phyloP scores from a whole-genome alignment of 2,113 vertebrate genomes.

The Pleuronectes platessa region DNA sequence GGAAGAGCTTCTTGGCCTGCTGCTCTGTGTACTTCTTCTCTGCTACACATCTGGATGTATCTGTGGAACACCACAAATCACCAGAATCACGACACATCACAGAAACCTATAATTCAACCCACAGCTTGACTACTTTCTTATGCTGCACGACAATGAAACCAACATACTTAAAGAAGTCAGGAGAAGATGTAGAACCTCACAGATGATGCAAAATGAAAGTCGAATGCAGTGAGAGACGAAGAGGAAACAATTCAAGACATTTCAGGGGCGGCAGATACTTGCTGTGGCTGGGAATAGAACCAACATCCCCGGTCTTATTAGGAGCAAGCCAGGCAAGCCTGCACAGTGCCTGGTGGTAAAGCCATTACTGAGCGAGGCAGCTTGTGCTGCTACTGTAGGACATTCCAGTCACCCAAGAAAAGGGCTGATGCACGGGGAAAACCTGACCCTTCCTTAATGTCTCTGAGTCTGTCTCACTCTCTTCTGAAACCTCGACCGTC shows the following conservation, averaged over 20 bases:
- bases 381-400: constrained; percentile 67
- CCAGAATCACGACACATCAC: constrained; percentile 51
- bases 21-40: constrained; percentile 98
- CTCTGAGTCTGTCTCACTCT: constrained; percentile 48
- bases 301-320: constrained; percentile 73
- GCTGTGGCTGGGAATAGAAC: constrained; percentile 78
- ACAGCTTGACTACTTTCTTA: constrained; percentile 53
- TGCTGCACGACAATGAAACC: constrained; percentile 48
- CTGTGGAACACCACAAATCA: constrained; percentile 80
- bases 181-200: constrained; percentile 46
- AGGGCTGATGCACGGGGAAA: constrained; percentile 78
- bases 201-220: constrained; percentile 60
- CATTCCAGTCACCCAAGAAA: constrained; percentile 76
- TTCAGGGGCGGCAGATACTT: constrained; percentile 75
- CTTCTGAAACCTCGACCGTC: constrained; percentile 48
- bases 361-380: constrained; percentile 72
- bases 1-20: constrained; percentile 94
- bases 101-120: constrained; percentile 42
- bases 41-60: constrained; percentile 95
- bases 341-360: constrained; percentile 77
- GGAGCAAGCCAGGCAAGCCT: constrained; percentile 59
- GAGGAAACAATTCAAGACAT: constrained; percentile 73
- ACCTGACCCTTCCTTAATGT: constrained; percentile 65
- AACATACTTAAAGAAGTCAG: constrained; percentile 55
- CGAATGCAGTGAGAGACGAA: constrained; percentile 35